Evolutionary conservation across 1,140 invertebrate species (phyloP).

Genomic region (Papilio glaucus): DNA sequence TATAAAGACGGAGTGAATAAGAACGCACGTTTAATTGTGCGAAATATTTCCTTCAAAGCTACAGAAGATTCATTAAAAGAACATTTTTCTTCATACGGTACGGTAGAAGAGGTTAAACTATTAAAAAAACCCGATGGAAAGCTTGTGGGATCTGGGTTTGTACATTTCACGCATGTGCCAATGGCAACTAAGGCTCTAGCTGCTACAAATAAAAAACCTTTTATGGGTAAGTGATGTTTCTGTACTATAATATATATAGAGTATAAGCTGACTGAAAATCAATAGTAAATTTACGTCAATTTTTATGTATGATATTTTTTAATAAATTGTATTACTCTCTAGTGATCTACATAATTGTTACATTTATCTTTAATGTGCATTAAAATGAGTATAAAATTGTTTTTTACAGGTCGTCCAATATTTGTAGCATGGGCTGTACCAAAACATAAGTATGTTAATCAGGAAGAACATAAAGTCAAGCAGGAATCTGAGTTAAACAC

Average conservation of each 20-base stretch:
- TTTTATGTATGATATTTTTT: constrained; percentile 11
- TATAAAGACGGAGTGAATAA: constrained; percentile 54
- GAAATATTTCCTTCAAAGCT: constrained; percentile 83
- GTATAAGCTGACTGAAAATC: neutral
- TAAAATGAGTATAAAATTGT: constrained; percentile 34
- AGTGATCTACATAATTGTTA: too few species aligned
- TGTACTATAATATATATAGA: neutral
- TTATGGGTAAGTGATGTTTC: constrained; percentile 55
- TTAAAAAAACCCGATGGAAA: constrained; percentile 87
- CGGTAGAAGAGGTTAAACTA: constrained; percentile 86
- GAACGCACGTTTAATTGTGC: constrained; percentile 68
- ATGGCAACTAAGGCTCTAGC: constrained; percentile 86
- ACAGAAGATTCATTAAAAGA: constrained; percentile 85
- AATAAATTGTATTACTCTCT: too few species aligned
- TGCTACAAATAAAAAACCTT: constrained; percentile 76
- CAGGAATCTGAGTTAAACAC: constrained; percentile 41
- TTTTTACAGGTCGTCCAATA: constrained; percentile 62
- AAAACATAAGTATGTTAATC: constrained; percentile 61
- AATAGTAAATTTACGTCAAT: too few species aligned
- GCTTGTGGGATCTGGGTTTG: constrained; percentile 87
- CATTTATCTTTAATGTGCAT: too few species aligned
- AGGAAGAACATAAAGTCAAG: constrained; percentile 43
- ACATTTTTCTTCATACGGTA: constrained; percentile 86
- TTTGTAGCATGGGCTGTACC: constrained; percentile 68
- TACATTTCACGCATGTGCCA: constrained; percentile 86